Percentiles rank a stretch among this genome's conserved stretches.
Evolutionary conservation across 2,797 vertebrate species (phyloP).

Genomic region (Platalea minor): DNA sequence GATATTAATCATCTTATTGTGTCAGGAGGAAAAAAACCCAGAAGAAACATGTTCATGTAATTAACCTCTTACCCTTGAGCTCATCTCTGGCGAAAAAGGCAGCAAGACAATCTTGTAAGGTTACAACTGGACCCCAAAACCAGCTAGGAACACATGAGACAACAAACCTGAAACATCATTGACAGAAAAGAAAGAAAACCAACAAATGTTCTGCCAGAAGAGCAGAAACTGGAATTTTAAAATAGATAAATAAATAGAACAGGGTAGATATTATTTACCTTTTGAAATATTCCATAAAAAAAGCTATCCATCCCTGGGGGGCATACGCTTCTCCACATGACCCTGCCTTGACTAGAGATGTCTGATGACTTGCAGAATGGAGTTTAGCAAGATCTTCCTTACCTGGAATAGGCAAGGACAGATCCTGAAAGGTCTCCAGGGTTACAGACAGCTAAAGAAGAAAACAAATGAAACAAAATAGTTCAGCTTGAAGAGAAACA

Average conservation of each 20-base stretch:
- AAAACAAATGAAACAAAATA: slow-evolving; percentile 8
- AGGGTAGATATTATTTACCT: slow-evolving; percentile 77
- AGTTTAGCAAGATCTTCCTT: slow-evolving; percentile 98
- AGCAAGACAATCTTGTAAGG: slow-evolving; percentile 97
- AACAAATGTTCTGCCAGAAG: slow-evolving; percentile 72
- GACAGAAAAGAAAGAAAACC: slow-evolving; percentile 71
- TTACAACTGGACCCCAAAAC: slow-evolving; percentile 99
- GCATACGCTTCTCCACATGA: slow-evolving; percentile 96
- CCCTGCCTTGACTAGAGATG: slow-evolving; percentile 91
- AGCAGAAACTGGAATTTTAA: slow-evolving; percentile 70
- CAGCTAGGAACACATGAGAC: slow-evolving; percentile 86
- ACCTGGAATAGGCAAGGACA: slow-evolving; percentile 97
- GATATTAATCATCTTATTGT: neutral
- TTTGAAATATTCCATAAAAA: slow-evolving; percentile 98
- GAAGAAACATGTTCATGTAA: neutral
- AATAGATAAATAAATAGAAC: neutral
- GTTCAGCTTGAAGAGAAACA: neutral
- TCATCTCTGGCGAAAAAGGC: slow-evolving; percentile 99
- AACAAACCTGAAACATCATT: slow-evolving; percentile 81
- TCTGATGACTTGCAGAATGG: slow-evolving; percentile 94
- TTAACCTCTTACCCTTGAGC: slow-evolving; percentile 88
- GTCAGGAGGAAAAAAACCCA: neutral
- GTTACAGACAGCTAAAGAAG: slow-evolving; percentile 90
- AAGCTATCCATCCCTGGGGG: slow-evolving; percentile 95
- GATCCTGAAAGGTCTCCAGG: slow-evolving; percentile 98